Conservation (phyloP, 2,113 vertebrate genomes). For the Marmota monax region DNA sequence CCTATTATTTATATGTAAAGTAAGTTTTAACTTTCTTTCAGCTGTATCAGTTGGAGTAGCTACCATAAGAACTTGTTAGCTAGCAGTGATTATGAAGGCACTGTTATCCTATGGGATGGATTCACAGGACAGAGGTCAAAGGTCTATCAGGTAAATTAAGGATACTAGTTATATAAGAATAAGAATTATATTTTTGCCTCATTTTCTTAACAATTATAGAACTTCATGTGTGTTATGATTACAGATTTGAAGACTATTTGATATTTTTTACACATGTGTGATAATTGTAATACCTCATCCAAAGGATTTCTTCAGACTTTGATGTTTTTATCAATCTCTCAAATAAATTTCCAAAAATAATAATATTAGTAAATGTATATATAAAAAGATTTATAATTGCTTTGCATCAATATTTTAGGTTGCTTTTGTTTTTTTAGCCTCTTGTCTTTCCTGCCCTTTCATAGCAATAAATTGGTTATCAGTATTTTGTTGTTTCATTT, state of each 20-base stretch:
- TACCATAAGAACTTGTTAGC: constrained; percentile 99
- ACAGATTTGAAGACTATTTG: constrained; percentile 10
- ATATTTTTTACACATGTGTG: neutral
- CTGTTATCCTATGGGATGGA: constrained; percentile 99
- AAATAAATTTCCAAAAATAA: constrained; percentile 25
- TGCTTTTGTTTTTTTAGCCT: constrained; percentile 22
- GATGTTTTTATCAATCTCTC: neutral
- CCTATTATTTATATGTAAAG: neutral
- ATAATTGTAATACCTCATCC: neutral
- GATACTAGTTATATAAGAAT: neutral
- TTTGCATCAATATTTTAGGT: neutral
- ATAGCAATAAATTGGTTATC: constrained; percentile 18
- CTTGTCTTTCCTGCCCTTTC: neutral
- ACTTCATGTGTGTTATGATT: neutral
- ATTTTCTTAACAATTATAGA: neutral
- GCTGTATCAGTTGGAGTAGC: constrained; percentile 99
- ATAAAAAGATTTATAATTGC: neutral
- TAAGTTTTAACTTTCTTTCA: constrained; percentile 79
- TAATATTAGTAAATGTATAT: constrained; percentile 15
- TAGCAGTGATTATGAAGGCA: constrained; percentile 99
- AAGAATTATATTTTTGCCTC: neutral
- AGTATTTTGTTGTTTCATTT: neutral
- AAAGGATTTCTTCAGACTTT: neutral
- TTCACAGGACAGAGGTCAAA: constrained; percentile 99
- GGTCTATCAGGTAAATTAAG: constrained; percentile 95